A percentile compares a stretch with the other conserved stretches of the same genome.
phyloP scores from a whole-genome alignment of 2,888 invertebrate species.

The Isotomurus palustris region DNA sequence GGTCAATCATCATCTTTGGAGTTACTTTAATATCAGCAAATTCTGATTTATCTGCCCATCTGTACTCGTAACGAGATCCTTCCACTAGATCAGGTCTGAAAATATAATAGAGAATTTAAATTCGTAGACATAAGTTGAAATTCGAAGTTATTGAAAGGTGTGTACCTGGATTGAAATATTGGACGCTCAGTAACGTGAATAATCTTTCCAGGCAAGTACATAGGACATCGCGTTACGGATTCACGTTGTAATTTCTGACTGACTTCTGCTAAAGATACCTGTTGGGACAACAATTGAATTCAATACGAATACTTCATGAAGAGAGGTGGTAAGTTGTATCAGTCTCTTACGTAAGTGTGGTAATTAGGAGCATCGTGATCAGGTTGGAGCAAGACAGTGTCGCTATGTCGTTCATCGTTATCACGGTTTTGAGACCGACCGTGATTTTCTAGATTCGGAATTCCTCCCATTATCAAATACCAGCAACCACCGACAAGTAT shows the following conservation, averaged over 20 bases:
- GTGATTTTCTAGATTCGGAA: conserved; percentile 28
- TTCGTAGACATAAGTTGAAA: background rate
- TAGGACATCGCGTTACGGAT: conserved; percentile 40
- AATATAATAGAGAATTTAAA: background rate
- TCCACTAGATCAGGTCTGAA: conserved; percentile 42
- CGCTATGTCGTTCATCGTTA: conserved; percentile 19
- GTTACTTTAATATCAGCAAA: conserved; percentile 77
- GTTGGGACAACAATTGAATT: background rate
- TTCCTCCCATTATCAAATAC: conserved; percentile 49
- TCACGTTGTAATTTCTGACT: conserved; percentile 41
- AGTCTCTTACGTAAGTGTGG: conserved; percentile 39
- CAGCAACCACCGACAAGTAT: conserved; percentile 79
- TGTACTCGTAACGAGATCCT: conserved; percentile 59
- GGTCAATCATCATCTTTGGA: conserved; percentile 80
- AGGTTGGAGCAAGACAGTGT: conserved; percentile 35
- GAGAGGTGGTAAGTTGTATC: background rate
- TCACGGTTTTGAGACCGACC: background rate
- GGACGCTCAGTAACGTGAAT: conserved; percentile 41
- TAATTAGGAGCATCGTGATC: conserved; percentile 61
- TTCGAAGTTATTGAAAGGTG: too few species aligned
- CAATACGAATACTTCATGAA: background rate
- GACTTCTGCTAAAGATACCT: conserved; percentile 44
- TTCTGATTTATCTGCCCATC: conserved; percentile 74
- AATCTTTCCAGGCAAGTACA: conserved; percentile 43
- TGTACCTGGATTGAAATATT: conserved; percentile 44